These are phyloP conservation scores for Acanthoscelides obtectus DNA, from an alignment of 2,888 invertebrate genomes.

Conservation along the genomic window DNA sequence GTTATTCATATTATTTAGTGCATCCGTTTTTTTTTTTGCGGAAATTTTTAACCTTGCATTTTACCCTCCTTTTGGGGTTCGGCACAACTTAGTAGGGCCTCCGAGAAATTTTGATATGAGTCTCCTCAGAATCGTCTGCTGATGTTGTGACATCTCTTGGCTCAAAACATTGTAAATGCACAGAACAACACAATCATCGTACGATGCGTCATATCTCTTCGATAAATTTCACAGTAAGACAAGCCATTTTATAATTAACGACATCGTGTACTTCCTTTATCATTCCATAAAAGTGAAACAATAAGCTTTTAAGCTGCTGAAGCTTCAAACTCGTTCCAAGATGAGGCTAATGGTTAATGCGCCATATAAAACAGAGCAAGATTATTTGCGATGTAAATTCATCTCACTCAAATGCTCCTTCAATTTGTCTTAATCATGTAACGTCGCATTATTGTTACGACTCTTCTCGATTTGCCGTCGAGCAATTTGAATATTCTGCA, in stretches of 20 bases:
- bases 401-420: neutral
- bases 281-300: neutral
- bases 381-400: neutral
- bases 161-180: too few species aligned
- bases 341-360: neutral
- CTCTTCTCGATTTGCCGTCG: neutral
- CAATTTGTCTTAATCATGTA: neutral
- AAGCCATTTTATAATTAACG: neutral
- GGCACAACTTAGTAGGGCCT: too few species aligned
- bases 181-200: too few species aligned
- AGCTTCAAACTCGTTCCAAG: neutral
- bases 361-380: neutral
- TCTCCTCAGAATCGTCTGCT: too few species aligned
- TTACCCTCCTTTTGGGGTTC: too few species aligned
- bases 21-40: too few species aligned
- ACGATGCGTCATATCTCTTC: too few species aligned
- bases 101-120: too few species aligned
- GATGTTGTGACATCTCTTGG: too few species aligned
- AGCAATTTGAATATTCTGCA: neutral
- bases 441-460: neutral
- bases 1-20: too few species aligned
- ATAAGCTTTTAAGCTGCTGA: neutral
- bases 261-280: neutral
- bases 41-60: too few species aligned
- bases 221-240: neutral